phyloP scores from a whole-genome alignment of 2,888 invertebrate genomes.

The Copidosoma aretas region DNA sequence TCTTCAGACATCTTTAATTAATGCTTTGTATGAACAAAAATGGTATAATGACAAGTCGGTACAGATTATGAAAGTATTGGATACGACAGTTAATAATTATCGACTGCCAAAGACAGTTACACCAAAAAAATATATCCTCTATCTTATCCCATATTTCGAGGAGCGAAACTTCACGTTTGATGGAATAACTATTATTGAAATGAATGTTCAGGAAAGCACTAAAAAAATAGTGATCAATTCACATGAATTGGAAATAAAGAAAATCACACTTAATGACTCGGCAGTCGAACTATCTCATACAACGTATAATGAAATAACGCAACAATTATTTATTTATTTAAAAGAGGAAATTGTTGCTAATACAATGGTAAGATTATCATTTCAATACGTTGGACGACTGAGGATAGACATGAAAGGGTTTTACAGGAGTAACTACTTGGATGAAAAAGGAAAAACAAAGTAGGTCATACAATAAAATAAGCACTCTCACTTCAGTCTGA shows the following conservation, averaged over 20 bases:
- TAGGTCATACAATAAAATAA: conserved; percentile 57
- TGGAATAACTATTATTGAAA: conserved; percentile 63
- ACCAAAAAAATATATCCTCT: conserved; percentile 66
- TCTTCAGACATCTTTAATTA: conserved; percentile 19
- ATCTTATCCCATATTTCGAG: conserved; percentile 64
- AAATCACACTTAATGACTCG: background rate
- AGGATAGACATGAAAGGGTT: conserved; percentile 71
- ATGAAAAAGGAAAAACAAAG: conserved; percentile 59
- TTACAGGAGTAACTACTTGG: conserved; percentile 67
- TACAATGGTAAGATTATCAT: conserved; percentile 64
- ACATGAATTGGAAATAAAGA: conserved; percentile 55
- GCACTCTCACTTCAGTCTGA: too few species aligned
- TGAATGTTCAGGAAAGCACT: conserved; percentile 54
- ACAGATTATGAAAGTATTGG: conserved; percentile 49
- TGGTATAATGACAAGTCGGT: conserved; percentile 49
- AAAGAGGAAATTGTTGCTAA: conserved; percentile 53
- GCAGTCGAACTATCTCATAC: background rate
- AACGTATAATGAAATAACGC: conserved; percentile 58
- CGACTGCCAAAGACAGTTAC: conserved; percentile 63
- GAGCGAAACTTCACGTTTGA: conserved; percentile 60
- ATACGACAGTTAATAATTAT: conserved; percentile 54
- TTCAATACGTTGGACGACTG: conserved; percentile 67
- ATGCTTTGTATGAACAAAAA: conserved; percentile 45
- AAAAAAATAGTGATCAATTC: conserved; percentile 63
- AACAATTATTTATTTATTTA: conserved; percentile 65